A percentile compares a stretch with the other conserved stretches of the same genome.
Evolutionary conservation across 2,113 vertebrate genomes (phyloP).

Genomic region (Polyodon spathula): DNA sequence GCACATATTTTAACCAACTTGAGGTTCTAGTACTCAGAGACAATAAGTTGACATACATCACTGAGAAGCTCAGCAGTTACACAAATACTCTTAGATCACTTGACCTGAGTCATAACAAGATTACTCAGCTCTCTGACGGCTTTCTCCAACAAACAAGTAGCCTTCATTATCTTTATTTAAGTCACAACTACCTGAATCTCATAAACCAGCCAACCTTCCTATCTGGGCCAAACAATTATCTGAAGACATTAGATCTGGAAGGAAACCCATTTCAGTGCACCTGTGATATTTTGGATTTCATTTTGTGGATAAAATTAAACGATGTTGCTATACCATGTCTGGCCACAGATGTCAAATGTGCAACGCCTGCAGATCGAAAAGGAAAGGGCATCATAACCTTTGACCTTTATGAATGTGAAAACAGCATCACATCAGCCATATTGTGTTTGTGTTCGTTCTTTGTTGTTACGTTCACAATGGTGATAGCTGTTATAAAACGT

Average conservation of each 20-base stretch:
- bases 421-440: constrained; percentile 29
- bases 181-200: constrained; percentile 43
- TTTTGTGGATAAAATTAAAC: constrained; percentile 47
- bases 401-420: constrained; percentile 41
- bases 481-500: constrained; percentile 40
- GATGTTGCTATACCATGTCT: constrained; percentile 44
- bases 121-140: constrained; percentile 39
- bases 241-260: constrained; percentile 39
- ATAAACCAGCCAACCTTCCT: constrained; percentile 50
- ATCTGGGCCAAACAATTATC: constrained; percentile 19
- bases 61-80: constrained; percentile 24
- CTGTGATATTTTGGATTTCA: constrained; percentile 52
- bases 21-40: constrained; percentile 45
- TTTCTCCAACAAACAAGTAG: constrained; percentile 37
- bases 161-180: constrained; percentile 48
- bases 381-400: constrained; percentile 31
- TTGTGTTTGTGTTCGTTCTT: constrained; percentile 38
- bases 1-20: constrained; percentile 34
- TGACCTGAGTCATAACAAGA: constrained; percentile 50
- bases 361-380: constrained; percentile 30
- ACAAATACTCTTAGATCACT: constrained; percentile 45
- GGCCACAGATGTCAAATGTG: constrained; percentile 41
- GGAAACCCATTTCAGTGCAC: constrained; percentile 62
- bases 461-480: constrained; percentile 38
- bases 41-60: constrained; percentile 48